phyloP scores from a whole-genome alignment of 1,140 invertebrate genomes.

The Eurosta solidaginis region DNA sequence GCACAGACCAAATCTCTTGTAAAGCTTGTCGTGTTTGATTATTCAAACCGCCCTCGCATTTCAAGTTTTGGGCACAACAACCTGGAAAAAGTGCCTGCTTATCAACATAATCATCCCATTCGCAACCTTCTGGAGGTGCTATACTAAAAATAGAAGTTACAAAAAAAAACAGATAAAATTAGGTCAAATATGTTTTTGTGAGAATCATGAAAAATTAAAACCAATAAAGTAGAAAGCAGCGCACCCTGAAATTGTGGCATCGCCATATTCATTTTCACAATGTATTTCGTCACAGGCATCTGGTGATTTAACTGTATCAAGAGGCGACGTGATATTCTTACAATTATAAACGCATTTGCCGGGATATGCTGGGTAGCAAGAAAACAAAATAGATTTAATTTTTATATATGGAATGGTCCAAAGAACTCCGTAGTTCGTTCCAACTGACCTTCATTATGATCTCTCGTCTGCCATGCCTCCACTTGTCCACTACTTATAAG shows the following conservation, averaged over 20 bases:
- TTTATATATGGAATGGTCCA: neutral
- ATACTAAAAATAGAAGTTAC: neutral
- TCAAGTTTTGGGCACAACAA: neutral
- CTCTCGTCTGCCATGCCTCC: neutral
- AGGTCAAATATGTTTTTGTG: neutral
- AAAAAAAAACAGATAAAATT: neutral
- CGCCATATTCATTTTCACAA: neutral
- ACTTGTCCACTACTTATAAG: neutral
- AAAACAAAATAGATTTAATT: neutral
- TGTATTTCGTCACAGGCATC: neutral
- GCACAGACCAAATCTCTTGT: neutral
- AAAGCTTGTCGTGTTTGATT: neutral
- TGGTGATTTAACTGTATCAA: neutral
- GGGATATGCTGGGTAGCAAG: neutral
- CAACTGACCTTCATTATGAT: neutral
- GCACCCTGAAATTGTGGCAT: neutral
- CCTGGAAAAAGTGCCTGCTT: neutral
- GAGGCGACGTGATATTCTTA: neutral
- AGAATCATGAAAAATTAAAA: neutral
- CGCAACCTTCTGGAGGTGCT: neutral
- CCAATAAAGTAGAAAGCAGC: neutral
- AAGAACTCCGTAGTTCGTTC: neutral
- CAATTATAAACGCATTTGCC: neutral
- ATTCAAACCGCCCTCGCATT: neutral
- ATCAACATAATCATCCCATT: constrained; percentile 17